Percentiles rank a stretch among this genome's conserved stretches.
phyloP scores from a whole-genome alignment of 2,888 invertebrate genomes.

The Stomorhina lunata region DNA sequence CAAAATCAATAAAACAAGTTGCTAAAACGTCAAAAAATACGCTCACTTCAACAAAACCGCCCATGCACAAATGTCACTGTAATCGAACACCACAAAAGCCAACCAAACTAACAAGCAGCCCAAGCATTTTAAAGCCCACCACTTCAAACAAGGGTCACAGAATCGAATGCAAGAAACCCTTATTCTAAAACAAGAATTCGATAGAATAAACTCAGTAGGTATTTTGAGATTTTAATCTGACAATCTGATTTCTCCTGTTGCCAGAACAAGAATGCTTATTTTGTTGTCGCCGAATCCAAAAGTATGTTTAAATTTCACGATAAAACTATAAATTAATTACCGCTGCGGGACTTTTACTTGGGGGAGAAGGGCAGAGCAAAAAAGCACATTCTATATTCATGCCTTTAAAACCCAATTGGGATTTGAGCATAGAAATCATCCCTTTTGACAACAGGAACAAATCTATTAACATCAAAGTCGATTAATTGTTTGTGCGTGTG shows the following conservation, averaged over 20 bases:
- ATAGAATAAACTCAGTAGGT: too few relatives aligned
- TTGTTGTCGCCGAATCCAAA: constrained; percentile 21
- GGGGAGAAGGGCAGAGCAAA: constrained; percentile 46
- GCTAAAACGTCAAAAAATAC: constrained; percentile 6
- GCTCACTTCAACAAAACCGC: constrained; percentile 42
- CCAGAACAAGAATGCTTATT: constrained; percentile 60
- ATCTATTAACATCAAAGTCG: constrained; percentile 49
- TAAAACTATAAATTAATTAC: constrained; percentile 80
- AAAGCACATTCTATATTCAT: constrained; percentile 60
- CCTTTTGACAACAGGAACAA: constrained; percentile 8
- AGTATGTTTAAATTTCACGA: constrained; percentile 69
- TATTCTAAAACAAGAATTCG: constrained; percentile 10
- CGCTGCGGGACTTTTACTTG: constrained; percentile 77
- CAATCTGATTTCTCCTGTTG: constrained; percentile 47
- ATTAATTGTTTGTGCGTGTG: constrained; percentile 40
- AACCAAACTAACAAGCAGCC: constrained; percentile 53
- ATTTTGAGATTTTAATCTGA: constrained; percentile 60
- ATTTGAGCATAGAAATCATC: constrained; percentile 40
- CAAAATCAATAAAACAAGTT: constrained; percentile 57
- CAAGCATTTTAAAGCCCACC: background rate
- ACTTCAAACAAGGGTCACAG: constrained; percentile 27
- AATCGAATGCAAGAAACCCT: background rate
- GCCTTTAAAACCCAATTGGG: constrained; percentile 29
- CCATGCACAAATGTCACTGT: constrained; percentile 64
- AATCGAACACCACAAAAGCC: constrained; percentile 71